Evolutionary conservation across 2,113 vertebrate species (phyloP), one percentile per base, ranked within the genome.

Genomic region (Rafetus swinhoei): DNA sequence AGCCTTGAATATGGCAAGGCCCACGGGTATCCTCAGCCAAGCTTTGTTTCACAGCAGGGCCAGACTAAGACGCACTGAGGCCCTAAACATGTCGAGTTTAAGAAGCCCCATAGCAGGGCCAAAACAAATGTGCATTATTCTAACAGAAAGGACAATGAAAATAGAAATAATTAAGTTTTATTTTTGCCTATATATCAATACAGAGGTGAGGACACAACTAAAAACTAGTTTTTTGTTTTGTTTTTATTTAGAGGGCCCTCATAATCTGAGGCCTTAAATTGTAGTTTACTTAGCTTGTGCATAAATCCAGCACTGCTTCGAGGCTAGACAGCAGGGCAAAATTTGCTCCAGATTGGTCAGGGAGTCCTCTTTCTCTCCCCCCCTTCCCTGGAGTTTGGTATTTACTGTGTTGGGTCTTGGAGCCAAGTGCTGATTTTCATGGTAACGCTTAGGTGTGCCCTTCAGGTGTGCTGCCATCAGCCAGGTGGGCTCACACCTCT

Each of bases 321-420:
- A 60, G 65, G 35, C n/a, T 27, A 0, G 0, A 5, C 1, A 0
- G 22, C 0, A 1, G 4, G 7, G 25, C 59, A 8, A n/a, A 69
- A 72, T 16, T 57, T 77, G 57, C 19, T 9, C 2, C 60, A 25
- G 39, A 29, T 52, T 1, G 10, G 4, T 77, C 80, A 86, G 39
- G 0, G 54, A n/a, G 85, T 88, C 90, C 32, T 2, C 3, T 57
- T 45, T 45, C 45, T 45, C 45, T 45, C 45, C 45, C 45, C 32
- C 7, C 27, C 27, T 45, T 45, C 45, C 45, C 45, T 45, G 0
- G 39, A 77, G 25, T 89, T 4, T 55, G 53, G 35, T 0, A 1
- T 53, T 25, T 52, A 3, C 7, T 4, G 4, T 8, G 59, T 19
- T 86, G 85, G 81, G 12, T 0, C 9, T 32, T 6, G 27, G 81